A percentile compares a stretch with the other conserved stretches of the same genome.
Evolutionary conservation across 2,797 vertebrate genomes (phyloP).

Genomic region (Fundulus diaphanus): DNA sequence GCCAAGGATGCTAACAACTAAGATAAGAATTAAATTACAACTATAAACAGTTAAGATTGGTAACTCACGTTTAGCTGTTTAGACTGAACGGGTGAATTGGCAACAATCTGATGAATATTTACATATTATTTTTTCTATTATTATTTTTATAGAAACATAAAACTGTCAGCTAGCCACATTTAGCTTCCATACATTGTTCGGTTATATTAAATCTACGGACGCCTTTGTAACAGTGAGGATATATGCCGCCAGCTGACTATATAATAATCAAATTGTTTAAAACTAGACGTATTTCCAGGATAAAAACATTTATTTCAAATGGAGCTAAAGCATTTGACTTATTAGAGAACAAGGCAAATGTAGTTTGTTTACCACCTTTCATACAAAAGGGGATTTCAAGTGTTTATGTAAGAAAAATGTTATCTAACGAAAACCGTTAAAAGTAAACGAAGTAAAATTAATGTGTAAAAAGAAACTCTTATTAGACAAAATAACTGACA

Average conservation of each 20-base stretch:
- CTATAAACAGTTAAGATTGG: background rate
- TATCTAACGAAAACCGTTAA: background rate
- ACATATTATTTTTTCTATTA: background rate
- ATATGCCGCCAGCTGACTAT: background rate
- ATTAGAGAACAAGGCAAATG: background rate
- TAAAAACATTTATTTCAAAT: background rate
- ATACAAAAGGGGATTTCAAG: background rate
- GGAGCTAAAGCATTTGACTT: background rate
- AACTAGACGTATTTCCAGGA: background rate
- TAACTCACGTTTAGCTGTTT: background rate
- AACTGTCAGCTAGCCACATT: background rate
- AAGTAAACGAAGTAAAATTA: background rate
- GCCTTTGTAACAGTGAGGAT: background rate
- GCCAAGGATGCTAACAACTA: constrained; percentile 23
- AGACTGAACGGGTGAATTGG: background rate
- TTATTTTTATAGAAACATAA: background rate
- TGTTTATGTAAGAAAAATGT: background rate
- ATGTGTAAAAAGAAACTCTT: background rate
- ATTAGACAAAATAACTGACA: background rate
- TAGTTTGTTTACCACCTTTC: background rate
- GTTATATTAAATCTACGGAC: background rate
- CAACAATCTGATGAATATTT: background rate
- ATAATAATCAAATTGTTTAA: background rate
- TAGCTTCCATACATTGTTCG: background rate
- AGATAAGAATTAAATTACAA: background rate